Evolutionary conservation across 2,797 vertebrate genomes (phyloP).

Genomic region (Chelon labrosus): DNA sequence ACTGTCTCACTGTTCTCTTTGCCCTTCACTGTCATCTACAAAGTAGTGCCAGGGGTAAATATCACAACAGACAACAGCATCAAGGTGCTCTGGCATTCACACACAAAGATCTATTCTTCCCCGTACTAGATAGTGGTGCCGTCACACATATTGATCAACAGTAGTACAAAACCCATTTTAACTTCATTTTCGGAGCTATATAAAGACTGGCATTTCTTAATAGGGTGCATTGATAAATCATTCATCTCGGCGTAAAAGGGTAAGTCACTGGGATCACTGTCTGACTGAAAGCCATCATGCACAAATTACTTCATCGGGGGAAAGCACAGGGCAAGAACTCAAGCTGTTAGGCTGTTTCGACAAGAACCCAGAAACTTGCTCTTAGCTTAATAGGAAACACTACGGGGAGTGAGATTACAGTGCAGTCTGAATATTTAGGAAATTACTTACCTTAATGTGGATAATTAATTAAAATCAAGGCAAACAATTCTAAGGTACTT

Average conservation of each 20-base stretch:
- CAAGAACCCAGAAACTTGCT: slow-evolving; percentile 40
- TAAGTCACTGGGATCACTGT: slow-evolving; percentile 63
- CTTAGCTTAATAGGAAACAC: slow-evolving; percentile 46
- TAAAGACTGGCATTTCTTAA: slow-evolving; percentile 85
- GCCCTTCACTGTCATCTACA: slow-evolving; percentile 52
- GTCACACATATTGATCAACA: slow-evolving; percentile 81
- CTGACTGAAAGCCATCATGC: slow-evolving; percentile 69
- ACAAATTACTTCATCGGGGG: slow-evolving; percentile 68
- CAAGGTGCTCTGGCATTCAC: slow-evolving; percentile 61
- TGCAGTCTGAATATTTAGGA: slow-evolving; percentile 67
- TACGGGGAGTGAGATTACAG: slow-evolving; percentile 36
- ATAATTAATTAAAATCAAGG: slow-evolving; percentile 76
- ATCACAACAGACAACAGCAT: slow-evolving; percentile 65
- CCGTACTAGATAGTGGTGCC: slow-evolving; percentile 33
- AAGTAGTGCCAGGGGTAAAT: slow-evolving; percentile 59
- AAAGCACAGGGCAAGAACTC: slow-evolving; percentile 38
- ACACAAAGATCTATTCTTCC: slow-evolving; percentile 66
- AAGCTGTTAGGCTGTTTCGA: slow-evolving; percentile 36
- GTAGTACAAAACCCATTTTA: slow-evolving; percentile 75
- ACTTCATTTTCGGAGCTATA: slow-evolving; percentile 77
- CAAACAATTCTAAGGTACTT: slow-evolving; percentile 76
- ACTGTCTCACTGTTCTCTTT: slow-evolving; percentile 33
- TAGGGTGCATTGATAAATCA: slow-evolving; percentile 88
- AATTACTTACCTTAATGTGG: slow-evolving; percentile 68
- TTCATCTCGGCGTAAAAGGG: slow-evolving; percentile 84